Evolutionary conservation across 2,113 vertebrate species (phyloP).

Genomic region (Ciconia maguari): DNA sequence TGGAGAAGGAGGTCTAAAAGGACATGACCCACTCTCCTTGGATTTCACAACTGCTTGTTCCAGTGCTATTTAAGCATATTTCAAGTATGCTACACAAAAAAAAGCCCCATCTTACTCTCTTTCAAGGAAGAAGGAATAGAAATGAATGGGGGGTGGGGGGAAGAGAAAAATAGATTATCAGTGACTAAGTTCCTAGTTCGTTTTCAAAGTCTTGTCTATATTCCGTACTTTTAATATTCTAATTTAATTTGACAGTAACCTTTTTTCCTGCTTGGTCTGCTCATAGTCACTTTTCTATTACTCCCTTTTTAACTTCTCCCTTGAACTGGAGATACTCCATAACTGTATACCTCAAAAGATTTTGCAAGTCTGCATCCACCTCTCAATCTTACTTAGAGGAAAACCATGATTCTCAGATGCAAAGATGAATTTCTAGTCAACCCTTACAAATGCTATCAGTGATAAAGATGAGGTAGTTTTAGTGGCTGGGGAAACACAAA

Average conservation of each 20-base stretch:
- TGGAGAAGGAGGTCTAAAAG: not conserved
- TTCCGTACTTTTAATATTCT: not conserved
- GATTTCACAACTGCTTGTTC: not conserved
- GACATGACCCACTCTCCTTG: not conserved
- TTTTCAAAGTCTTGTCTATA: not conserved
- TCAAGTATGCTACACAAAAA: not conserved
- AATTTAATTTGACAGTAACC: not conserved
- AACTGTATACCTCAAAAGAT: not conserved
- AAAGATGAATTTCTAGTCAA: not conserved
- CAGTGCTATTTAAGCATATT: not conserved
- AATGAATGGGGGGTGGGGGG: not conserved
- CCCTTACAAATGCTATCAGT: not conserved
- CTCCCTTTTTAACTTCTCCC: not conserved
- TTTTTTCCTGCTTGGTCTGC: not conserved
- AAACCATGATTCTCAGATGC: not conserved
- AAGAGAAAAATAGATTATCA: not conserved
- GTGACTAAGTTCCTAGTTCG: not conserved
- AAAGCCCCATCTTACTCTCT: not conserved
- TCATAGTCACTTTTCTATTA: not conserved
- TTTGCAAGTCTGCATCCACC: not conserved
- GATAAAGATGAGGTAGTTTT: not conserved
- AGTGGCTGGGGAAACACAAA: not conserved
- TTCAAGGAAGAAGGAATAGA: not conserved
- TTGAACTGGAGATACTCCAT: not conserved
- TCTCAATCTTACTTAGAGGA: not conserved